Conservation (phyloP, 2,888 invertebrate genomes). For the Tetragonisca angustula region DNA sequence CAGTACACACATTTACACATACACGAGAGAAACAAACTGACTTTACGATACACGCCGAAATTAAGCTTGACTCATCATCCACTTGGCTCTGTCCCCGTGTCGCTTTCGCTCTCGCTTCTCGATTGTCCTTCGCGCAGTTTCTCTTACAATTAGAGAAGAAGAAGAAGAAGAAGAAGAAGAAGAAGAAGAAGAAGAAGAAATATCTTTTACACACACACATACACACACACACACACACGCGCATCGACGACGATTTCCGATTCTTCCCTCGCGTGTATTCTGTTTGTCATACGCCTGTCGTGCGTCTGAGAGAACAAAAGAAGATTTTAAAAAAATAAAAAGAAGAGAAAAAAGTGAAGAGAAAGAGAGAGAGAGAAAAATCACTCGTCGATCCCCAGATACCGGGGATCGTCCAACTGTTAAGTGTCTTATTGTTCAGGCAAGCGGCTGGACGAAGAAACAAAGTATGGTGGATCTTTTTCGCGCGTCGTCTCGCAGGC, state of each 20-base stretch:
- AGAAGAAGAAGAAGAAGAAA: slow-evolving; percentile 43
- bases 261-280: slow-evolving; percentile 24
- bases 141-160: slow-evolving; percentile 29
- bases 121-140: slow-evolving; percentile 34
- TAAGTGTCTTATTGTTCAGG: slow-evolving; percentile 84
- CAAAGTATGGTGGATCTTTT: slow-evolving; percentile 51
- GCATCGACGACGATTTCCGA: slow-evolving; percentile 26
- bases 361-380: slow-evolving; percentile 11
- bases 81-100: slow-evolving; percentile 37
- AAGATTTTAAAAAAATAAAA: slow-evolving; percentile 1
- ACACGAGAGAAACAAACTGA: background rate
- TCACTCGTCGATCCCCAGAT: slow-evolving; percentile 68
- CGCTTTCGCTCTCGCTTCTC: slow-evolving; percentile 35
- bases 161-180: slow-evolving; percentile 33
- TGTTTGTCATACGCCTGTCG: slow-evolving; percentile 29
- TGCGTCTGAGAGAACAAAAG: background rate
- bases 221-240: too few species aligned
- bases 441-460: slow-evolving; percentile 79
- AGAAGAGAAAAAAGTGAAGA: slow-evolving; percentile 21
- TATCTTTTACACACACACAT: slow-evolving; percentile 72
- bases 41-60: slow-evolving; percentile 28
- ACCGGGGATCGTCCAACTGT: slow-evolving; percentile 78
- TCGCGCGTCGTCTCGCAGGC: slow-evolving; percentile 29
- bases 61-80: slow-evolving; percentile 37
- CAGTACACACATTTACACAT: background rate